Evolutionary conservation across 2,113 vertebrate species (phyloP).

Genomic region (Mustela lutreola): DNA sequence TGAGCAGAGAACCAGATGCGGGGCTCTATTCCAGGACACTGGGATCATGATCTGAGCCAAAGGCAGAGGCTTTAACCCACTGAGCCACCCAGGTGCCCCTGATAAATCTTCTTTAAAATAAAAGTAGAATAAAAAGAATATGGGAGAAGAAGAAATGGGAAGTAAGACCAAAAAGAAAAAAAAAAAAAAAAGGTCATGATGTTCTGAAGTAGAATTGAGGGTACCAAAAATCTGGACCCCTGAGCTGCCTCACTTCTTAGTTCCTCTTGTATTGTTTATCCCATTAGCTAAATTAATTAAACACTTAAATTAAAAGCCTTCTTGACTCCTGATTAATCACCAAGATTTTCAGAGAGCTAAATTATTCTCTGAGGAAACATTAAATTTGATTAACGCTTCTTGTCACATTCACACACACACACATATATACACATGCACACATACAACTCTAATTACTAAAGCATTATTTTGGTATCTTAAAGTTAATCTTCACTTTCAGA

Average conservation of each 20-base stretch:
- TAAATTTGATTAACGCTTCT: neutral
- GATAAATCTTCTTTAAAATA: neutral
- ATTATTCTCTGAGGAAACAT: constrained; percentile 34
- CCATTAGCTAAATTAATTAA: constrained; percentile 44
- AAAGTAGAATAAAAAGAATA: neutral
- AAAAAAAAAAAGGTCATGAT: neutral
- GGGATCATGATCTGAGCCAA: too few species aligned
- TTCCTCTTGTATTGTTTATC: neutral
- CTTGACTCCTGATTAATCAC: constrained; percentile 8
- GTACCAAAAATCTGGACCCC: neutral
- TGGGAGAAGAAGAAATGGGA: neutral
- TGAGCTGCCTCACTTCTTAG: neutral
- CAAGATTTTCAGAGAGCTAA: constrained; percentile 8
- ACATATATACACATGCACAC: rapidly evolving
- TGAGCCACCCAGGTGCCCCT: too few species aligned
- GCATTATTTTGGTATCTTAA: neutral
- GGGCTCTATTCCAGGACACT: too few species aligned
- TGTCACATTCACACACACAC: neutral
- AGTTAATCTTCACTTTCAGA: neutral
- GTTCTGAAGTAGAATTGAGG: neutral
- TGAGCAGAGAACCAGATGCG: rapidly evolving
- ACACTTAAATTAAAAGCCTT: neutral
- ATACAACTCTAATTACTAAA: neutral
- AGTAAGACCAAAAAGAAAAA: neutral
- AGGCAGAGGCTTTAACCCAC: too few species aligned